These are phyloP conservation scores for Donacobius atricapilla DNA, from an alignment of 2,113 vertebrate species.

Conservation along the genomic window DNA sequence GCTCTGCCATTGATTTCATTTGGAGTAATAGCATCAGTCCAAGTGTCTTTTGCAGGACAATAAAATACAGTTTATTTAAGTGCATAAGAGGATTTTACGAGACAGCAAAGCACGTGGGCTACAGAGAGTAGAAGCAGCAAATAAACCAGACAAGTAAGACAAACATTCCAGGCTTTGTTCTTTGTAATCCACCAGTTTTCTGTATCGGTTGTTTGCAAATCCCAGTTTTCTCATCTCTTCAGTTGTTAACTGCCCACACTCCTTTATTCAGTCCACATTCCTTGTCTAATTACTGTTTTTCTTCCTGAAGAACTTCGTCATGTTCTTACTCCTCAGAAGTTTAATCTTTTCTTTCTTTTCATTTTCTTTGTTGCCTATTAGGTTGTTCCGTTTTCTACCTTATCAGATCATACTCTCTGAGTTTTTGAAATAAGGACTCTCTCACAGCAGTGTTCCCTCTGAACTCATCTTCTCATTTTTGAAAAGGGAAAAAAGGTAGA, in stretches of 20 bases:
- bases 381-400: neutral
- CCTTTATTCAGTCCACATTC: neutral
- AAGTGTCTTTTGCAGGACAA: conserved; percentile 50
- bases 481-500: neutral
- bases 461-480: neutral
- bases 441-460: neutral
- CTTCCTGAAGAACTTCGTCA: neutral
- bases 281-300: neutral
- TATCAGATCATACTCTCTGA: neutral
- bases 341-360: neutral
- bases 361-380: neutral
- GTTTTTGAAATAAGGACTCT: neutral
- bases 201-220: neutral
- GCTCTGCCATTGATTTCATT: conserved; percentile 47
- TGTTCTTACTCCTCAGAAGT: neutral
- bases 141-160: neutral
- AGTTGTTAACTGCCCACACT: neutral
- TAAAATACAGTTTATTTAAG: conserved; percentile 58
- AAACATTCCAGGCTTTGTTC: neutral
- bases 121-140: neutral
- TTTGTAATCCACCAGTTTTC: neutral
- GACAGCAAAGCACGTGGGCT: neutral
- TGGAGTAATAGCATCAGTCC: conserved; percentile 46
- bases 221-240: neutral
- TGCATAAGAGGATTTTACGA: conserved; percentile 46